Evolutionary conservation across 2,888 invertebrate genomes (phyloP).

Genomic region (Eupithecia abbreviata): DNA sequence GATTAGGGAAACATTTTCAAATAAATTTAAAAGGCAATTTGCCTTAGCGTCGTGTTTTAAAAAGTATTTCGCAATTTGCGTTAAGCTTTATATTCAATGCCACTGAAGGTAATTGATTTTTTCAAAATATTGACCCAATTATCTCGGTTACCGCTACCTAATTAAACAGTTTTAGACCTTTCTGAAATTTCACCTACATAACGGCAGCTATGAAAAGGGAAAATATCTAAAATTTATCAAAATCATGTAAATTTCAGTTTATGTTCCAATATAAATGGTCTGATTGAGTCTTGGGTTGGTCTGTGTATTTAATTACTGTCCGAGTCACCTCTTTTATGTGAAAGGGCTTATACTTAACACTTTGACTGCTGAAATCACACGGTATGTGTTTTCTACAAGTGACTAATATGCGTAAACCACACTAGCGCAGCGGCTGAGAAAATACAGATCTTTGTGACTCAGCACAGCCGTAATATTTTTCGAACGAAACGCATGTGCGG

Average conservation of each 20-base stretch:
- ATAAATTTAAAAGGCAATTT: conserved; percentile 22
- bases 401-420: too few relatives aligned
- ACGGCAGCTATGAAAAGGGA: neutral
- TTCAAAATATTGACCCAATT: neutral
- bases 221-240: neutral
- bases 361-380: too few relatives aligned
- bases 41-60: neutral
- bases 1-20: conserved; percentile 14
- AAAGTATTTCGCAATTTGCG: neutral
- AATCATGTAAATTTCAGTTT: neutral
- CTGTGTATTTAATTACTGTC: neutral
- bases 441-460: too few relatives aligned
- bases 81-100: neutral
- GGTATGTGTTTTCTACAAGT: too few relatives aligned
- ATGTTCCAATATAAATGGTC: neutral
- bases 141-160: neutral
- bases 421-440: too few relatives aligned
- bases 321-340: neutral
- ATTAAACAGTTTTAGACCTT: neutral
- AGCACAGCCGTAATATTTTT: too few relatives aligned
- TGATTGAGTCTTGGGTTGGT: neutral
- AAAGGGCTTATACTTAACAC: neutral
- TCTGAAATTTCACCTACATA: neutral
- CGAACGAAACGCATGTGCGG: too few relatives aligned
- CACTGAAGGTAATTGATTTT: neutral